phyloP scores from a whole-genome alignment of 2,888 invertebrate species.

The Dioctria linearis region DNA sequence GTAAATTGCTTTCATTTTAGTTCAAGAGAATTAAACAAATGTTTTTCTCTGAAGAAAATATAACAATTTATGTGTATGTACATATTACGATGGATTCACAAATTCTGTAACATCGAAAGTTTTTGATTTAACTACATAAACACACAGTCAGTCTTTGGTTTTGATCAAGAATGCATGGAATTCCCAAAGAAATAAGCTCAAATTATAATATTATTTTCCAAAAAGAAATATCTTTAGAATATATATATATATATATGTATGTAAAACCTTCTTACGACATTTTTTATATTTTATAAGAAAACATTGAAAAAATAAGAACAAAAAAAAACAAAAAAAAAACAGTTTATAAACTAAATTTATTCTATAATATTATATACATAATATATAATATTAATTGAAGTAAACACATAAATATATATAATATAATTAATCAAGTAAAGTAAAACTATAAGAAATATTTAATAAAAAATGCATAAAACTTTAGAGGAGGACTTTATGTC shows the following conservation, averaged over 20 bases:
- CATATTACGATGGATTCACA: conserved; percentile 28
- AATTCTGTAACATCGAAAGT: conserved; percentile 30
- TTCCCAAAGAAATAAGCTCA: conserved; percentile 41
- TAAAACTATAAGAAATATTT: conserved; percentile 12
- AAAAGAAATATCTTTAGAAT: conserved; percentile 28
- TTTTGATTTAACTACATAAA: background rate
- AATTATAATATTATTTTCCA: conserved; percentile 28
- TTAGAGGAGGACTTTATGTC: conserved; percentile 54
- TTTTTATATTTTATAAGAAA: conserved; percentile 51
- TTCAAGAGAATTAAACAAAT: conserved; percentile 21
- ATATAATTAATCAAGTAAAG: conserved; percentile 25
- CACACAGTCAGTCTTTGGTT: background rate
- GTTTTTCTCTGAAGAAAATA: conserved; percentile 10
- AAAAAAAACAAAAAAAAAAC: conserved; percentile 43
- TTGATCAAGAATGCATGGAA: conserved; percentile 9
- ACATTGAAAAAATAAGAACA: conserved; percentile 38
- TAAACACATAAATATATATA: conserved; percentile 10
- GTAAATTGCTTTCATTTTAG: conserved; percentile 57
- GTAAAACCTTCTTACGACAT: conserved; percentile 26
- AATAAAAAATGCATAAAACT: conserved; percentile 52
- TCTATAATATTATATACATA: conserved; percentile 49
- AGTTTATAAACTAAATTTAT: conserved; percentile 43
- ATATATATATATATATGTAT: background rate
- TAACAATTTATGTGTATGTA: conserved; percentile 9
- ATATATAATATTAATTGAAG: conserved; percentile 38